A percentile compares a stretch with the other conserved stretches of the same genome.
phyloP scores from a whole-genome alignment of 2,113 vertebrate genomes.

The Oophaga pumilio region DNA sequence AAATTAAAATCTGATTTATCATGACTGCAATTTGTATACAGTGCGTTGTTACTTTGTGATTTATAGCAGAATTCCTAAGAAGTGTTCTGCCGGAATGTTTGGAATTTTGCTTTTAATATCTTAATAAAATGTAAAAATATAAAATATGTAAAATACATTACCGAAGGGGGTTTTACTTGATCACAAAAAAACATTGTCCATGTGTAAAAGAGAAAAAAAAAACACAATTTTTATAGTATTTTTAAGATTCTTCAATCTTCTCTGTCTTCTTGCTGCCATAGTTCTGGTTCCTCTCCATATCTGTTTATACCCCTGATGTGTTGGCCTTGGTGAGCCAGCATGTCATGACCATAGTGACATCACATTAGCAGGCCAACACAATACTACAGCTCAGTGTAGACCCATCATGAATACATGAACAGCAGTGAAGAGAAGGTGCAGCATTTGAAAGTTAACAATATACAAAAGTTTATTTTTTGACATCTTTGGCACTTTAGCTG shows the following conservation, averaged over 20 bases:
- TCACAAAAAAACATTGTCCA: not conserved
- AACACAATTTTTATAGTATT: not conserved
- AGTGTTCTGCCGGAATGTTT: not conserved
- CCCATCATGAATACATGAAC: too few species aligned
- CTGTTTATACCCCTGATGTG: not conserved
- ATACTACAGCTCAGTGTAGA: too few species aligned
- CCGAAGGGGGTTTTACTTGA: too few species aligned
- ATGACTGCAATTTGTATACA: not conserved
- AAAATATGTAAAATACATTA: not conserved
- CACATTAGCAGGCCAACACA: not conserved
- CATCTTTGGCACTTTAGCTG: too few species aligned
- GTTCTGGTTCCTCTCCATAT: not conserved
- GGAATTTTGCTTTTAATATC: not conserved
- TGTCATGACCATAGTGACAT: not conserved
- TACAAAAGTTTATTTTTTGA: too few species aligned
- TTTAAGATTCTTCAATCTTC: not conserved
- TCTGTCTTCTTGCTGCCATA: too few species aligned
- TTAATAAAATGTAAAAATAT: not conserved
- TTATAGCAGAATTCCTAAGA: not conserved
- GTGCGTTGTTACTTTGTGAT: not conserved
- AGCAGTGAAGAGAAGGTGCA: too few species aligned
- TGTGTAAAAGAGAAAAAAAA: not conserved
- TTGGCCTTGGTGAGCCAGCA: not conserved
- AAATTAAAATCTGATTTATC: not conserved
- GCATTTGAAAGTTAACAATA: too few species aligned